Conservation (phyloP, 2,797 vertebrate species). For the Acanthis flammea region DNA sequence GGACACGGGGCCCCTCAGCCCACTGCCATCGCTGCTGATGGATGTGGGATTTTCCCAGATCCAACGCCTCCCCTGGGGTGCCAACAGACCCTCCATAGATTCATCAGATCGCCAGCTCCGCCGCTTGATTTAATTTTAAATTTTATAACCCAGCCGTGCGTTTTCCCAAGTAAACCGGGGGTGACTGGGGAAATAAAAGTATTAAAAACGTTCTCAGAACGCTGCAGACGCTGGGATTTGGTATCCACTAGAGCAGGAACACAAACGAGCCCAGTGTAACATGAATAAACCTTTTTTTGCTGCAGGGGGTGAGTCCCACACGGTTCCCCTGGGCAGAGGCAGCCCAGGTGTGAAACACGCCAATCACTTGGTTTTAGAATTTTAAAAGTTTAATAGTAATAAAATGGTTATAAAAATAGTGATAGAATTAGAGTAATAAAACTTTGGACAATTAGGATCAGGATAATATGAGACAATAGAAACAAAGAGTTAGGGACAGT, state of each 20-base stretch:
- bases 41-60: rapidly evolving
- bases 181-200: rapidly evolving
- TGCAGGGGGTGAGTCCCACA: neutral
- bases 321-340: rapidly evolving
- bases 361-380: neutral
- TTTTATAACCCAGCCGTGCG: rapidly evolving
- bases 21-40: neutral
- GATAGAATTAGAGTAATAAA: neutral
- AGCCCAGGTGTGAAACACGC: neutral
- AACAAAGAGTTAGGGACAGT: neutral
- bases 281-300: neutral
- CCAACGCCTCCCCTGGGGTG: neutral
- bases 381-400: neutral
- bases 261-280: rapidly evolving
- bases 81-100: rapidly evolving
- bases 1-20: neutral
- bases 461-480: neutral
- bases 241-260: rapidly evolving
- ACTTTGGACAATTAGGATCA: neutral
- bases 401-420: neutral
- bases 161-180: rapidly evolving
- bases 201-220: rapidly evolving
- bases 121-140: neutral
- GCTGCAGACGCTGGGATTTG: rapidly evolving
- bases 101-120: neutral